A percentile compares a stretch with the other conserved stretches of the same genome.
Conservation (phyloP, 2,797 vertebrate genomes). For the Chelon auratus region DNA sequence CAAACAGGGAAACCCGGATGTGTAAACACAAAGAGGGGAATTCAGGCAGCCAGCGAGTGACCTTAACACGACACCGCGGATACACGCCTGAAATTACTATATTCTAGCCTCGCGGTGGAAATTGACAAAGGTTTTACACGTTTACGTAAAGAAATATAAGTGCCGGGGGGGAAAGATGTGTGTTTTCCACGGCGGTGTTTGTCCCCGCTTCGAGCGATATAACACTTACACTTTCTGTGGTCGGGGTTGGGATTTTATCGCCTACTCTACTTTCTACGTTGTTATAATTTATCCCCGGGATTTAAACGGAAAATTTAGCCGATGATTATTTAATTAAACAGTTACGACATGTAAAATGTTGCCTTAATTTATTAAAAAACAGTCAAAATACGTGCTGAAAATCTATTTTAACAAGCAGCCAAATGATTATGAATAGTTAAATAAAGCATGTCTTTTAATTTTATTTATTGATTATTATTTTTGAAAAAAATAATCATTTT, state of each 20-base stretch:
- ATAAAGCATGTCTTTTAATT: too few relatives aligned
- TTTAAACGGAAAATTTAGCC: background rate
- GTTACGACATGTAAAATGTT: too few relatives aligned
- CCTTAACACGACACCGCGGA: constrained; percentile 72
- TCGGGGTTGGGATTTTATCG: constrained; percentile 36
- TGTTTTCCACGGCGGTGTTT: constrained; percentile 22
- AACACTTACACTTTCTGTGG: constrained; percentile 65
- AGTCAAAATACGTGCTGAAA: too few relatives aligned
- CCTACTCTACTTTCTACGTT: constrained; percentile 18
- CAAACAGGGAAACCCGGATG: constrained; percentile 94
- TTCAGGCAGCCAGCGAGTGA: constrained; percentile 79
- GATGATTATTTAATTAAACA: background rate
- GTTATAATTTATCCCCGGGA: background rate
- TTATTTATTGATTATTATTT: too few relatives aligned
- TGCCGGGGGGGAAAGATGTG: constrained; percentile 4
- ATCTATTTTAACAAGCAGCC: too few relatives aligned
- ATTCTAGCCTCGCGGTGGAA: background rate
- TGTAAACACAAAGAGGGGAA: constrained; percentile 90
- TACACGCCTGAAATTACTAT: constrained; percentile 32
- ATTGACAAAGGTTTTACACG: background rate
- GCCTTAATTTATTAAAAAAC: too few relatives aligned
- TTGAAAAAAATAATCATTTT: too few relatives aligned
- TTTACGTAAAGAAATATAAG: background rate
- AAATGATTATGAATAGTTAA: too few relatives aligned
- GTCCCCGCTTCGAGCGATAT: constrained; percentile 39